phyloP scores from a whole-genome alignment of 2,113 vertebrate genomes.

The Pachyramphus minor region DNA sequence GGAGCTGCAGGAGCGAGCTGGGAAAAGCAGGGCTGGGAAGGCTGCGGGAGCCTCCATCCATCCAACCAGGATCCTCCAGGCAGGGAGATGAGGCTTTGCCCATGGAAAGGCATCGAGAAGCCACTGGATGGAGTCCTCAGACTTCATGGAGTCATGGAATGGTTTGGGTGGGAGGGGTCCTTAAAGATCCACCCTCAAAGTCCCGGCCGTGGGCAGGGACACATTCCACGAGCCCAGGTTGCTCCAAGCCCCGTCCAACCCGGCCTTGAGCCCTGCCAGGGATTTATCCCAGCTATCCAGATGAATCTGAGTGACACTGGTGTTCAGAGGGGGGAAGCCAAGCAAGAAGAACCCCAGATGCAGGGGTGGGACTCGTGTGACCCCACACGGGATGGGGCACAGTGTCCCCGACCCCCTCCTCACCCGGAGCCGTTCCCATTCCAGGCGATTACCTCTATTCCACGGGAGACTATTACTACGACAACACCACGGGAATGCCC shows the following conservation, averaged over 20 bases:
- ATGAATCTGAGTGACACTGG: background rate
- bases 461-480: background rate
- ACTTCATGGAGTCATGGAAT: background rate
- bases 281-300: fast-evolving
- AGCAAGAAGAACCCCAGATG: fast-evolving
- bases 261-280: background rate
- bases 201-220: background rate
- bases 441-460: background rate
- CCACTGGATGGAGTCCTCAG: background rate
- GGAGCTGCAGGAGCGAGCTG: fast-evolving
- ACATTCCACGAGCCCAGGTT: background rate
- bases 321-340: background rate
- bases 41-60: background rate
- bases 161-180: background rate
- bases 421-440: background rate
- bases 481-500: background rate
- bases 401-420: background rate
- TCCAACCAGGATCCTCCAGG: background rate
- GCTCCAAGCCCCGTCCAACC: background rate
- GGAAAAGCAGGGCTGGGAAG: fast-evolving
- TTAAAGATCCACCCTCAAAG: background rate
- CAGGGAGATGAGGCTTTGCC: background rate
- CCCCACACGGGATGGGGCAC: background rate
- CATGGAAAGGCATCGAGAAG: fast-evolving
- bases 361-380: background rate